Evolutionary conservation across 2,797 vertebrate genomes (phyloP).

Genomic region (Podargus strigoides): DNA sequence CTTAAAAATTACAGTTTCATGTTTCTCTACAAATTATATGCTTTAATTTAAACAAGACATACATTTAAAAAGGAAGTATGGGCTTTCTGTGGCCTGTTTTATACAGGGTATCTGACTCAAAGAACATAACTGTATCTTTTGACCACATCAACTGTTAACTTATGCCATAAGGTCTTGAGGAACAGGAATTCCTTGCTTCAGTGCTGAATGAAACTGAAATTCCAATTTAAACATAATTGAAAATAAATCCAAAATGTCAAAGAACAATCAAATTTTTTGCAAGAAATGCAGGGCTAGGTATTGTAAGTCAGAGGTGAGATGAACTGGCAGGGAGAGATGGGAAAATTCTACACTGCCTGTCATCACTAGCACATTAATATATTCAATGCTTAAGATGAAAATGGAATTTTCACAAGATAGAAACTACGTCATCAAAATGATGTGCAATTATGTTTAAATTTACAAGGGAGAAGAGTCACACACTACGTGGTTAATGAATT

Average conservation of each 20-base stretch:
- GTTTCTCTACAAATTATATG: background rate
- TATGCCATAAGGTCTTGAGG: background rate
- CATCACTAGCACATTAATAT: background rate
- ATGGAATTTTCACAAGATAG: background rate
- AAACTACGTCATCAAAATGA: background rate
- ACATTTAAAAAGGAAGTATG: background rate
- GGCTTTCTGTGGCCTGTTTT: background rate
- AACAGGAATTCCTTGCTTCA: constrained; percentile 17
- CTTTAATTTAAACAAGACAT: background rate
- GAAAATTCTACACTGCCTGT: background rate
- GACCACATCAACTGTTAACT: background rate
- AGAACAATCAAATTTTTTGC: constrained; percentile 28
- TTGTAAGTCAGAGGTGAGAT: background rate
- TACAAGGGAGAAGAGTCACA: background rate
- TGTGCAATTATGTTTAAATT: constrained; percentile 15
- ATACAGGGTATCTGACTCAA: background rate
- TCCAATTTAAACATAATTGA: background rate
- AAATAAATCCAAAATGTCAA: constrained; percentile 10
- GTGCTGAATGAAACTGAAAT: constrained; percentile 38
- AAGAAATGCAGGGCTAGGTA: background rate
- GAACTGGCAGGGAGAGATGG: background rate
- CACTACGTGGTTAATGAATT: background rate
- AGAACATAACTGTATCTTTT: background rate
- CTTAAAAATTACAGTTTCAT: background rate
- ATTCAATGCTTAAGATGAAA: background rate